Evolutionary conservation across 2,888 invertebrate species (phyloP).

Genomic region (Phymatocera aterrima): DNA sequence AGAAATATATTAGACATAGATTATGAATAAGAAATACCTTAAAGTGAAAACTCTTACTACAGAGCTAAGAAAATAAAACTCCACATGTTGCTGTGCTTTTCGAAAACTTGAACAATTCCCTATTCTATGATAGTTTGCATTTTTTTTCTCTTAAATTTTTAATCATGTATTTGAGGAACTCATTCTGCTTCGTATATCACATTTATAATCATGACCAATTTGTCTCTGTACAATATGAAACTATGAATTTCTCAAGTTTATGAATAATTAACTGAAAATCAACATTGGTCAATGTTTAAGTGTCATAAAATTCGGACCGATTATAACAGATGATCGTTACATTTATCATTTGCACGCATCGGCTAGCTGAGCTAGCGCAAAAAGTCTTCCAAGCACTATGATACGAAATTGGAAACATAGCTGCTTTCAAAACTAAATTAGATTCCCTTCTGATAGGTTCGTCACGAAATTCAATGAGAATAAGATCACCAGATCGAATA

Average conservation of each 20-base stretch:
- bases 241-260: background rate
- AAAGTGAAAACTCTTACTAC: background rate
- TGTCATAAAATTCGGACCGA: background rate
- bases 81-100: background rate
- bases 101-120: background rate
- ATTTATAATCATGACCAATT: background rate
- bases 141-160: background rate
- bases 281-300: background rate
- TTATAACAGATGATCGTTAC: slow-evolving; percentile 16
- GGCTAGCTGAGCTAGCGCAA: slow-evolving; percentile 60
- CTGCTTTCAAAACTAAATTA: slow-evolving; percentile 17
- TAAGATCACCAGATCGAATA: slow-evolving; percentile 85
- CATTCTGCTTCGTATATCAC: background rate
- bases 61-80: background rate
- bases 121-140: slow-evolving; percentile 18
- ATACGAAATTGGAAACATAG: background rate
- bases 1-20: background rate
- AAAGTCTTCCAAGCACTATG: slow-evolving; percentile 45
- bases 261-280: background rate
- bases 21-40: background rate
- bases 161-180: background rate
- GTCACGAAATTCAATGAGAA: slow-evolving; percentile 64
- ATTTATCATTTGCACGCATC: slow-evolving; percentile 63
- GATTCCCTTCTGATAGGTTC: slow-evolving; percentile 56
- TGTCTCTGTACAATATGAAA: background rate